Conservation (phyloP, 35 echinoderm and acorn worm genomes). For the Holothuria glaberrima region DNA sequence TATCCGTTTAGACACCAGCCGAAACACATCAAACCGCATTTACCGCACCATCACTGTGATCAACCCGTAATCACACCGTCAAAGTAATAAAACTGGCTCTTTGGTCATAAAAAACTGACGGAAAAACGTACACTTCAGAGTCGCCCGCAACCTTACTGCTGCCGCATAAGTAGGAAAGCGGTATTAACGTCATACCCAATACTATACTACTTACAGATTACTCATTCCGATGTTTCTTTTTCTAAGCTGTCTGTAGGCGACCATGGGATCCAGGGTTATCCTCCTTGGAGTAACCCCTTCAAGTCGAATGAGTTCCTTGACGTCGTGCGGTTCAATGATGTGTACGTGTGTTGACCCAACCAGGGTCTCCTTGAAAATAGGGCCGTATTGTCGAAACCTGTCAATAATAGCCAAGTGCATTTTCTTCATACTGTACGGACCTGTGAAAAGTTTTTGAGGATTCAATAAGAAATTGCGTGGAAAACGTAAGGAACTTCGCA, state of each 20-base stretch:
- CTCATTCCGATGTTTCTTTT: conserved; percentile 83
- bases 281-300: conserved; percentile 75
- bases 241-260: conserved; percentile 69
- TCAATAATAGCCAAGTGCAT: conserved; percentile 92
- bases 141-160: too few relatives aligned
- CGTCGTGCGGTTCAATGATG: conserved; percentile 89
- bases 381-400: conserved; percentile 87
- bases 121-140: too few relatives aligned
- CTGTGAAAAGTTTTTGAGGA: conserved; percentile 45
- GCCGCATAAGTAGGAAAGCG: too few relatives aligned
- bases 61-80: too few relatives aligned
- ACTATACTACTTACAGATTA: conserved; percentile 78
- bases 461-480: background rate
- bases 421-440: conserved; percentile 81
- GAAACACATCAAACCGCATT: too few relatives aligned
- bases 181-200: too few relatives aligned
- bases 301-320: conserved; percentile 74
- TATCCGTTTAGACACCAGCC: too few relatives aligned
- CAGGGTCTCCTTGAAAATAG: conserved; percentile 89
- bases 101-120: too few relatives aligned
- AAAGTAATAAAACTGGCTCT: too few relatives aligned
- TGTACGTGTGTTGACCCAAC: conserved; percentile 79
- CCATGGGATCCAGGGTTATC: conserved; percentile 82
- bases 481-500: too few relatives aligned
- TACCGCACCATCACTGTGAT: too few relatives aligned